Percentiles rank a stretch among this genome's conserved stretches.
Evolutionary conservation across 37 sponge, comb jelly and placozoan species (phyloP).

Genomic region (Axinella damicornis): DNA sequence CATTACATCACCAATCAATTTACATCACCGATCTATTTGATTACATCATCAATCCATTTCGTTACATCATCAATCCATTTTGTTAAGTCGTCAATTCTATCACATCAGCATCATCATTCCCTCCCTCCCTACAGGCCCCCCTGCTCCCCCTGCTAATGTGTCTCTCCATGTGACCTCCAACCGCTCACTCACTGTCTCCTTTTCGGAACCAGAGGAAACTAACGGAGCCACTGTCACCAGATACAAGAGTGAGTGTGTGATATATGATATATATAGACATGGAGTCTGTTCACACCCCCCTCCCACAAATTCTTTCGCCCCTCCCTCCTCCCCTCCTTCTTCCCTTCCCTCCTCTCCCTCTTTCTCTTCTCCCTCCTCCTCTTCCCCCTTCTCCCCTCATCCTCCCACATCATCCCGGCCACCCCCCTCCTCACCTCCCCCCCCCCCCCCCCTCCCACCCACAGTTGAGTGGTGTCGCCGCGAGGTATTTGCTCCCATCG

Average conservation of each 20-base stretch:
- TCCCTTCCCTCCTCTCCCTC: too few relatives aligned
- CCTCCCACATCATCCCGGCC: neutral
- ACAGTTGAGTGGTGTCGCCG: slow-evolving; percentile 84
- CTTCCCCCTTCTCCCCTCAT: neutral
- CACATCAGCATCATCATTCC: neutral
- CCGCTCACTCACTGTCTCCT: slow-evolving; percentile 62
- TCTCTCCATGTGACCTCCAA: slow-evolving; percentile 58
- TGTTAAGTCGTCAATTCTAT: neutral
- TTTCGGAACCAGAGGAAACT: slow-evolving; percentile 45
- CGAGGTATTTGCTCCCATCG: slow-evolving; percentile 46
- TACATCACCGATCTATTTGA: neutral
- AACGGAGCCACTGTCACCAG: slow-evolving; percentile 69
- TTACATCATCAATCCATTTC: neutral
- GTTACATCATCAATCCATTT: neutral
- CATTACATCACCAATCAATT: too few relatives aligned
- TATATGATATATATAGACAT: too few relatives aligned
- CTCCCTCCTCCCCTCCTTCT: too few relatives aligned
- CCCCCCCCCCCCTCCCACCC: neutral
- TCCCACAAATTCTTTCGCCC: too few relatives aligned
- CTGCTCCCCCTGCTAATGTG: slow-evolving; percentile 66
- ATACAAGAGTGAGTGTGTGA: slow-evolving; percentile 72
- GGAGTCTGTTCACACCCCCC: too few relatives aligned
- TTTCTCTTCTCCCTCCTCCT: too few relatives aligned
- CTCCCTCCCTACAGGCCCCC: slow-evolving; percentile 24
- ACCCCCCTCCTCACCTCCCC: neutral